Percentiles rank a stretch among this genome's conserved stretches.
Evolutionary conservation across 2,113 vertebrate genomes (phyloP).

Genomic region (Pogona vitticeps): DNA sequence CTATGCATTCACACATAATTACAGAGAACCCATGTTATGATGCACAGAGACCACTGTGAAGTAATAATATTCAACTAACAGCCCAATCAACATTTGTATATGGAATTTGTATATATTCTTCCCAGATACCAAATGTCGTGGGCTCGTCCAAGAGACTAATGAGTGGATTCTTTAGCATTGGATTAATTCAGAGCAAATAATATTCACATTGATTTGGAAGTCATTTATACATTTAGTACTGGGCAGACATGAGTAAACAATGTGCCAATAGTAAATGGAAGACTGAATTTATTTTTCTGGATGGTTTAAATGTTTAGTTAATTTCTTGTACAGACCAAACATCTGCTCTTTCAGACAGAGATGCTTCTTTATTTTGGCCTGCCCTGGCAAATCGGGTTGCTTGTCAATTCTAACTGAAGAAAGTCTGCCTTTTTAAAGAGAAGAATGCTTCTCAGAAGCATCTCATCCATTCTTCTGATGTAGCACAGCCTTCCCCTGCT

Average conservation of each 20-base stretch:
- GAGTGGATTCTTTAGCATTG: neutral
- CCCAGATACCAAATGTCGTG: too few relatives aligned
- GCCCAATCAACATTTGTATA: neutral
- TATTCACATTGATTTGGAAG: neutral
- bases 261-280: neutral
- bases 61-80: neutral
- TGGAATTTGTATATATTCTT: neutral
- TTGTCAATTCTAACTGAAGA: neutral
- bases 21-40: too few relatives aligned
- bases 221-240: neutral
- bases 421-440: neutral
- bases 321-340: neutral
- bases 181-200: neutral
- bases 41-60: too few relatives aligned
- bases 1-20: too few relatives aligned
- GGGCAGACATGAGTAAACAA: neutral
- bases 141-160: too few relatives aligned
- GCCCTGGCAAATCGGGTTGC: neutral
- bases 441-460: neutral
- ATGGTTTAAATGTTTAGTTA: neutral
- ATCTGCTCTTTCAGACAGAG: neutral
- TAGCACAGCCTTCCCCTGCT: neutral
- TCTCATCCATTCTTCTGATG: neutral
- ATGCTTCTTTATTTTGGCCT: neutral
- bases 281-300: neutral